Conservation (phyloP, 2,113 vertebrate species). For the Phasianus colchicus region DNA sequence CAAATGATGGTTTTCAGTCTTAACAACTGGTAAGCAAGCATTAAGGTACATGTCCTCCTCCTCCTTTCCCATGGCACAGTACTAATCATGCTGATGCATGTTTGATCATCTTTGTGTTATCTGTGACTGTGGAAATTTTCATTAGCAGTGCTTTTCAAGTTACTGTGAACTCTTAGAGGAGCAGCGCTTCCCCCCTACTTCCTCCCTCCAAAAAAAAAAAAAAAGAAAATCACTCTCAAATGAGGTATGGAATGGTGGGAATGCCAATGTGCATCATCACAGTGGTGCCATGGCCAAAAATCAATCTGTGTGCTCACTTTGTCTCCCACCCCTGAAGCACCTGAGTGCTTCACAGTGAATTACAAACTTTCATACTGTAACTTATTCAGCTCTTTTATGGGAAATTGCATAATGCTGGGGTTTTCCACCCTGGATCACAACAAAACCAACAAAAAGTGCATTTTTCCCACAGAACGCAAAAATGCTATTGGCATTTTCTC, state of each 20-base stretch:
- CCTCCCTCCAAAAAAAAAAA: too few relatives aligned
- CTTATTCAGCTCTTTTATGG: background rate
- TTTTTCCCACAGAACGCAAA: background rate
- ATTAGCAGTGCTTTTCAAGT: background rate
- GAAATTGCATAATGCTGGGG: background rate
- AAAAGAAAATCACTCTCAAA: background rate
- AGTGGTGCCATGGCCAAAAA: background rate
- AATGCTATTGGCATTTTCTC: background rate
- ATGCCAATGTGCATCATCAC: rapidly evolving
- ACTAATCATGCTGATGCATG: background rate
- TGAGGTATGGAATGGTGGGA: background rate
- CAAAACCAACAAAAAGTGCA: rapidly evolving
- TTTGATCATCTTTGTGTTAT: background rate
- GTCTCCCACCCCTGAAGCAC: background rate
- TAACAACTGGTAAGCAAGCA: rapidly evolving
- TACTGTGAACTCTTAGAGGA: background rate
- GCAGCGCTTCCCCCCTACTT: background rate
- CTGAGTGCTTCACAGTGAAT: background rate
- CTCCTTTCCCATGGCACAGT: background rate
- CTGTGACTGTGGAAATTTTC: background rate
- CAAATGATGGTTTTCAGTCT: background rate
- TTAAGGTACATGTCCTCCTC: background rate
- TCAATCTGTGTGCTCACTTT: background rate
- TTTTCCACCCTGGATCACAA: background rate
- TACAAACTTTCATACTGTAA: background rate